Conservation (phyloP, 2,113 vertebrate genomes). For the Ibidorhyncha struthersii region DNA sequence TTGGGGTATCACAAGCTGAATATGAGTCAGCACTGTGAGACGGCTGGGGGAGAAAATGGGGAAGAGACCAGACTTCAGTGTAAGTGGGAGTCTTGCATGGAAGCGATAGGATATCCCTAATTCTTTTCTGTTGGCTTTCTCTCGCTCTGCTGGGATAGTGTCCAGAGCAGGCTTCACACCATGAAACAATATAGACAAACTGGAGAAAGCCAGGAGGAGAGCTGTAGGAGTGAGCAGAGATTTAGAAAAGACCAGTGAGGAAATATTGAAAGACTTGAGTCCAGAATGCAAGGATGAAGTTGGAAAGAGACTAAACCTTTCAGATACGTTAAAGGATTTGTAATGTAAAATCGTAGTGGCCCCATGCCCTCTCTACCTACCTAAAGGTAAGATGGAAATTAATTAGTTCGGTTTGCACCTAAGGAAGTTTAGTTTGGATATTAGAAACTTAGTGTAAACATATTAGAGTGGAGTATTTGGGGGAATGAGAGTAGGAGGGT, state of each 20-base stretch:
- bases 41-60: background rate
- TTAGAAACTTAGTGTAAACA: background rate
- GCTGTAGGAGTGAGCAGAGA: background rate
- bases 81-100: background rate
- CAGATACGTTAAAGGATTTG: background rate
- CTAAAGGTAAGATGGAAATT: background rate
- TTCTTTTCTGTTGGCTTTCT: background rate
- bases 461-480: background rate
- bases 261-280: background rate
- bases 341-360: background rate
- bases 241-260: background rate
- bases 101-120: background rate
- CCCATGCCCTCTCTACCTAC: background rate
- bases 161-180: background rate
- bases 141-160: background rate
- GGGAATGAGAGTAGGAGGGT: background rate
- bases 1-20: background rate
- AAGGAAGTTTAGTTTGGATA: background rate
- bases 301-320: background rate
- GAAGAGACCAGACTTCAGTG: background rate
- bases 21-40: conserved; percentile 2
- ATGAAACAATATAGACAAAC: background rate
- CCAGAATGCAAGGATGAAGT: background rate
- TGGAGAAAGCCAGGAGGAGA: background rate
- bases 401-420: background rate